Evolutionary conservation across 2,888 invertebrate species (phyloP), one percentile per base, ranked within the genome.

Genomic region (Asteroscopus sphinx): DNA sequence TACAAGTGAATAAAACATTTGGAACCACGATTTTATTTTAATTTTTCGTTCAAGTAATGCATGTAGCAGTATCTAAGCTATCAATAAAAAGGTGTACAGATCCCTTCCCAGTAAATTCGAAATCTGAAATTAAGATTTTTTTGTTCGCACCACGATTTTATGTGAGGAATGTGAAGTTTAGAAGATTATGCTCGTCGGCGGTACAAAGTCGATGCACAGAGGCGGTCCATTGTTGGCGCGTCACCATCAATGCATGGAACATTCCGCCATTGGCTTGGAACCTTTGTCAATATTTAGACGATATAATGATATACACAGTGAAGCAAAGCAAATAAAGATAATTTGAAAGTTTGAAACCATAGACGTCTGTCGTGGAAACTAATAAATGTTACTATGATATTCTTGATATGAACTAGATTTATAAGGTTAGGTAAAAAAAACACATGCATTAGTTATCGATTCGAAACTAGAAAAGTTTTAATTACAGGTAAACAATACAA

Each of bases 161-260:
- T 92, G 92, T 93, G 92, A 92, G 92, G 92, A 92, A 93, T 93
- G 91, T 83, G 77, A 76, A 81, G 88, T 87, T 80, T 69, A 46
- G 82, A 86, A 89, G 92, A 92, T 93, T 92, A 92, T 75, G 36
- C 49, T 63, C 65, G 70, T 71, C 73, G 75, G 76, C 75, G 68
- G 58, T 62, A 74, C 79, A 77, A 77, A 71, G 77, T 71, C 56
- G 45, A 17, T 15, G 52, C 47, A 47, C 62, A 53, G 57, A 48
- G 58, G 61, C 54, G 68, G 64, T 72, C 60, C 58, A 76, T 81
- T 80, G 76, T 77, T 46, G 55, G 49, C 42, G 17, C 59, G 49
- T 59, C 65, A 67, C 63, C 64, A 37, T 65, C 71, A 66, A 65
- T 67, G 59, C 48, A 32, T 26, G 53, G 35, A 40, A 65, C 56